phyloP scores from a whole-genome alignment of 2,797 vertebrate genomes.

The Pseudocheirus occidentalis region DNA sequence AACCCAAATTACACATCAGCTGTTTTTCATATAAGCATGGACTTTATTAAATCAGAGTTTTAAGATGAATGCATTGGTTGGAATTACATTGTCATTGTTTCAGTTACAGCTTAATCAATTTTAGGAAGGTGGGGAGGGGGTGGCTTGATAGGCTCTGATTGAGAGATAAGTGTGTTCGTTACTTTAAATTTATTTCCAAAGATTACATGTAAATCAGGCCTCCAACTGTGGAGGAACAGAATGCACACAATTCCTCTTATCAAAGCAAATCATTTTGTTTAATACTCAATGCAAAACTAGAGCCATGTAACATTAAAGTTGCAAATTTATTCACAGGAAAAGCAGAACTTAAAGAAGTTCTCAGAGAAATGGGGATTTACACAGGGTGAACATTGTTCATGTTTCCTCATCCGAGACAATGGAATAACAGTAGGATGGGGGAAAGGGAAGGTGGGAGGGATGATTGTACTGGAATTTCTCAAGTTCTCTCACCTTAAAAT shows the following conservation, averaged over 20 bases:
- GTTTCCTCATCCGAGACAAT: background rate
- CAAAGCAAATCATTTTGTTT: constrained; percentile 1
- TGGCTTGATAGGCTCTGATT: constrained; percentile 11
- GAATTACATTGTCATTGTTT: constrained; percentile 58
- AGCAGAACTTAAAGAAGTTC: constrained; percentile 3
- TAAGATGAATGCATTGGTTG: constrained; percentile 41
- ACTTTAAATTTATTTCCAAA: constrained; percentile 25
- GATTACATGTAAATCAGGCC: background rate
- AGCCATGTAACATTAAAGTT: background rate
- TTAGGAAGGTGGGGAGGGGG: constrained; percentile 32
- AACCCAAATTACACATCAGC: constrained; percentile 52
- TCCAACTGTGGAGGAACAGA: rapidly evolving
- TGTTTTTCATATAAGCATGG: constrained; percentile 30
- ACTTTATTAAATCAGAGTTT: constrained; percentile 63
- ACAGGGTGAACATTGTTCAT: background rate
- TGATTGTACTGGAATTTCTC: background rate
- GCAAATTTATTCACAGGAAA: constrained; percentile 1
- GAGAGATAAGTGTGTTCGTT: constrained; percentile 9
- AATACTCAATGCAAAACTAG: background rate
- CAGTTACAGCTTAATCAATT: constrained; percentile 56
- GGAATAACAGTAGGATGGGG: background rate
- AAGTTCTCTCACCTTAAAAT: background rate
- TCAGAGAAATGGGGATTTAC: background rate
- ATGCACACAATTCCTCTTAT: constrained; percentile 3
- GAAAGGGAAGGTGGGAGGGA: background rate